phyloP scores from a whole-genome alignment of 2,113 vertebrate species.

The Leptosomus discolor region DNA sequence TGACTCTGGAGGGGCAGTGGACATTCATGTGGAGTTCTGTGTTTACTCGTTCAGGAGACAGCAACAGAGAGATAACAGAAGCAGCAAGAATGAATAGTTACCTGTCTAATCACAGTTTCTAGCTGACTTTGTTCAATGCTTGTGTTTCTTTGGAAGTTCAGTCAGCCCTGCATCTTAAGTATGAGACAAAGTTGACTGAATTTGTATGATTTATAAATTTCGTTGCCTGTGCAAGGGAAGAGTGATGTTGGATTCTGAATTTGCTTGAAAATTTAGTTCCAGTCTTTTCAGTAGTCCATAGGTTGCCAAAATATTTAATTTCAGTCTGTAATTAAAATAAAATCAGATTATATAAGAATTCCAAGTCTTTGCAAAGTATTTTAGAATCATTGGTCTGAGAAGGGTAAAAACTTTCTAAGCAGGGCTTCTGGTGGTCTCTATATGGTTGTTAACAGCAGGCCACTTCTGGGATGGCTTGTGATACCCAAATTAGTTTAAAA shows the following conservation, averaged over 20 bases:
- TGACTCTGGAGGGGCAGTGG: not conserved
- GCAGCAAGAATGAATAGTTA: not conserved
- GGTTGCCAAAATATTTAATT: not conserved
- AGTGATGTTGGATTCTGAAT: not conserved
- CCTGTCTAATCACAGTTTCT: not conserved
- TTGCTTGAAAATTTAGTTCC: not conserved
- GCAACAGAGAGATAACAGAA: not conserved
- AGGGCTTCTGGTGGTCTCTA: not conserved
- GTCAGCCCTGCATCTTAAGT: not conserved
- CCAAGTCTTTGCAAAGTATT: not conserved
- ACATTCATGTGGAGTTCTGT: not conserved
- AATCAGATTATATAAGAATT: not conserved
- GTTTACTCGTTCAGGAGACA: not conserved
- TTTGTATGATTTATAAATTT: not conserved
- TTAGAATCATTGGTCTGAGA: not conserved
- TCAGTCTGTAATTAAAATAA: not conserved
- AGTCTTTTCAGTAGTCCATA: not conserved
- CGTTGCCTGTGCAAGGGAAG: not conserved
- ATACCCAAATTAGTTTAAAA: not conserved
- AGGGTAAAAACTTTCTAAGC: not conserved
- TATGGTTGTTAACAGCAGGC: not conserved
- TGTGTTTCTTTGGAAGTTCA: not conserved
- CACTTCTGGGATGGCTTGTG: not conserved
- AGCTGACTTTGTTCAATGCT: not conserved
- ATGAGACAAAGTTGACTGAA: not conserved